A percentile compares a stretch with the other conserved stretches of the same genome.
These are phyloP conservation scores for Lasioglossum oenotherae DNA, from an alignment of 2,888 invertebrate species.

Conservation along the genomic window DNA sequence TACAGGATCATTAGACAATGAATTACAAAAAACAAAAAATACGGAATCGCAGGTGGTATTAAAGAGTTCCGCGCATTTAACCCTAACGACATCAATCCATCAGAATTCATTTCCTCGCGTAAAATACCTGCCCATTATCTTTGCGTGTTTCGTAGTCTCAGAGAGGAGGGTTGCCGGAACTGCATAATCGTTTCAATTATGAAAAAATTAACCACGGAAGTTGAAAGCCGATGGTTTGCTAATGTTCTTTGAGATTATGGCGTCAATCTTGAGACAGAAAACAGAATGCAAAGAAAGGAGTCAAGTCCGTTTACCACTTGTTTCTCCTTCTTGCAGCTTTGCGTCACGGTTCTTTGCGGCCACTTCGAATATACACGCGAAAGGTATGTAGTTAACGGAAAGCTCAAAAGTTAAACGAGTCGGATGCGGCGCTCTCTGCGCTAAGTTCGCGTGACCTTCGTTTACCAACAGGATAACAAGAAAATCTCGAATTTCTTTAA, in stretches of 20 bases:
- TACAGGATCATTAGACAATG: too few species aligned
- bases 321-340: constrained; percentile 15
- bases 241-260: neutral
- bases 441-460: constrained; percentile 63
- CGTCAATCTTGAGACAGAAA: constrained; percentile 41
- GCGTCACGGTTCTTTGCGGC: constrained; percentile 17
- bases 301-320: neutral
- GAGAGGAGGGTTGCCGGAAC: neutral
- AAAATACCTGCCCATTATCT: neutral
- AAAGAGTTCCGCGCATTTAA: neutral
- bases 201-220: neutral
- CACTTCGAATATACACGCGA: constrained; percentile 17
- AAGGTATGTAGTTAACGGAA: constrained; percentile 2
- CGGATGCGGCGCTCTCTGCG: constrained; percentile 50
- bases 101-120: neutral
- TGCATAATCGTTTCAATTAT: constrained; percentile 4
- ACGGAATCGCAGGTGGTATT: neutral
- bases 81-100: neutral
- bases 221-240: constrained; percentile 3
- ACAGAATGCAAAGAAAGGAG: neutral
- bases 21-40: neutral
- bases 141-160: constrained; percentile 1
- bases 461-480: constrained; percentile 30
- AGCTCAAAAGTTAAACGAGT: constrained; percentile 41
- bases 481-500: neutral